Evolutionary conservation across 2,797 vertebrate species (phyloP).

Genomic region (Hydrocynus forskahlii): DNA sequence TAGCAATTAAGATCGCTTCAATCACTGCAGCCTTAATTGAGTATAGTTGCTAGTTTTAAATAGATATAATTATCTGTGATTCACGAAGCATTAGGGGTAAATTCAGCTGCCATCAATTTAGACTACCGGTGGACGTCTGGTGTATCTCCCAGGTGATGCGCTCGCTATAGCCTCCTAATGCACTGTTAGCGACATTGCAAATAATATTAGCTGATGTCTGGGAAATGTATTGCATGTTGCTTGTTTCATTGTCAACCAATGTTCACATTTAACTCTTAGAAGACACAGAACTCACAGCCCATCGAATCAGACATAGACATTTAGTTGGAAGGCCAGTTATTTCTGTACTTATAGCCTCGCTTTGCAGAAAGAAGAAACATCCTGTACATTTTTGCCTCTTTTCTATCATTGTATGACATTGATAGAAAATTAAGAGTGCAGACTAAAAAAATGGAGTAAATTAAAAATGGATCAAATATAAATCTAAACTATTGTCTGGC

Average conservation of each 20-base stretch:
- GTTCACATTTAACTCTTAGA: too few relatives aligned
- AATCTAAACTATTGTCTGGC: not conserved
- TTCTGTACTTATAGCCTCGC: not conserved
- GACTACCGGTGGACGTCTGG: constrained; percentile 19
- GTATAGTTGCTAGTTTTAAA: constrained; percentile 50
- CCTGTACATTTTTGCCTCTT: not conserved
- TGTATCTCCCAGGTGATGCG: constrained; percentile 17
- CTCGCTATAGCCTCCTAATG: not conserved
- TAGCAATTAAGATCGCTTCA: constrained; percentile 61
- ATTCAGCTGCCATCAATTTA: constrained; percentile 40
- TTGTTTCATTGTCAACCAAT: too few relatives aligned
- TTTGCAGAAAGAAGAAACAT: not conserved
- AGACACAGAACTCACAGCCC: too few relatives aligned
- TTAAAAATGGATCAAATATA: not conserved
- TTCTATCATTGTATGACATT: not conserved
- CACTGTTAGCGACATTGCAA: not conserved
- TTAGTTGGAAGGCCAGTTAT: too few relatives aligned
- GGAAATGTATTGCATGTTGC: too few relatives aligned
- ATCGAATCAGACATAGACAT: too few relatives aligned
- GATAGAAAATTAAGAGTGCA: not conserved
- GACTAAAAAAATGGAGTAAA: not conserved
- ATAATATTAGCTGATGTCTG: not conserved
- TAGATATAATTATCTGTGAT: constrained; percentile 63
- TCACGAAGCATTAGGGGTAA: constrained; percentile 55
- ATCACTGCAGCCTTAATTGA: constrained; percentile 53